phyloP scores from a whole-genome alignment of 2,888 invertebrate genomes.

The Temnothorax rugatulus region DNA sequence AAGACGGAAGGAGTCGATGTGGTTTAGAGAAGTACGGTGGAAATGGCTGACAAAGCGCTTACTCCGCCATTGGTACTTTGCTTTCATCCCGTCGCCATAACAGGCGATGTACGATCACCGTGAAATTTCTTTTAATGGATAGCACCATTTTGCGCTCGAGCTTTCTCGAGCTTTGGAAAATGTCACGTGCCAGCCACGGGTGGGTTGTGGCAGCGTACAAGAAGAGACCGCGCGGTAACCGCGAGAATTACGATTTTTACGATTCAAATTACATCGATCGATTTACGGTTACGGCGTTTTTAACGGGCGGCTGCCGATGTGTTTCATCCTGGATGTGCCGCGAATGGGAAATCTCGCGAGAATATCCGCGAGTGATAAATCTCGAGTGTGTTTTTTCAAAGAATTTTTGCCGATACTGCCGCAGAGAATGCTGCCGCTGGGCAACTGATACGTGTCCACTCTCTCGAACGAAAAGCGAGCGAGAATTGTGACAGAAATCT shows the following conservation, averaged over 20 bases:
- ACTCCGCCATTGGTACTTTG: slow-evolving; percentile 38
- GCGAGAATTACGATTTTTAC: slow-evolving; percentile 30
- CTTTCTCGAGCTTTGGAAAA: slow-evolving; percentile 39
- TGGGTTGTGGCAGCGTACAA: neutral
- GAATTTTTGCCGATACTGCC: slow-evolving; percentile 22
- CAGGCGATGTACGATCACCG: slow-evolving; percentile 37
- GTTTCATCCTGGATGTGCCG: slow-evolving; percentile 8
- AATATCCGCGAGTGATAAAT: slow-evolving; percentile 10
- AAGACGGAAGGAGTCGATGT: slow-evolving; percentile 8
- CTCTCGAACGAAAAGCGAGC: slow-evolving; percentile 16
- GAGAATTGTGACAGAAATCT: slow-evolving; percentile 13
- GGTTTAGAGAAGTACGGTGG: slow-evolving; percentile 22
- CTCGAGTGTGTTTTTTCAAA: neutral
- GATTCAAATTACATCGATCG: slow-evolving; percentile 40
- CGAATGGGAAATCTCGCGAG: slow-evolving; percentile 12
- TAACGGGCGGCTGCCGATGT: slow-evolving; percentile 22
- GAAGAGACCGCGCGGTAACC: neutral
- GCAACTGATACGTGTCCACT: neutral
- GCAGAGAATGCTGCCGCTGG: slow-evolving; percentile 3
- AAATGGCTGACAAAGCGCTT: slow-evolving; percentile 55
- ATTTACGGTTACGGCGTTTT: slow-evolving; percentile 32
- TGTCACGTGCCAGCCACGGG: slow-evolving; percentile 37
- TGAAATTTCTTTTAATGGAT: slow-evolving; percentile 44
- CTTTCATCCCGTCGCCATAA: slow-evolving; percentile 37
- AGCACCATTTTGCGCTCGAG: slow-evolving; percentile 15